Percentiles rank a stretch among this genome's conserved stretches.
Evolutionary conservation across 2,113 vertebrate species (phyloP).

Genomic region (Microtus ochrogaster): DNA sequence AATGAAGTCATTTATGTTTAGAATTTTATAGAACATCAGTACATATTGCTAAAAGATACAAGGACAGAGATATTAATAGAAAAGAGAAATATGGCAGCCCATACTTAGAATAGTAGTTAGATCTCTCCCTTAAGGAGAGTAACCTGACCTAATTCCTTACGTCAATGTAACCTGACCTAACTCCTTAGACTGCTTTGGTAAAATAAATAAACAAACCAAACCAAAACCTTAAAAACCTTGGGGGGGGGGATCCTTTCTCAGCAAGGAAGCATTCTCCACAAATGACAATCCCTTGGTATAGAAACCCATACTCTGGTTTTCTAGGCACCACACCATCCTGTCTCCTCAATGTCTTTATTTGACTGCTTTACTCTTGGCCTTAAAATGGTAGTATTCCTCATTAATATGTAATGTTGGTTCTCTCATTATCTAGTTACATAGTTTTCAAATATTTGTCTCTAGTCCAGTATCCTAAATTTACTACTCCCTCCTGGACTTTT

Average conservation of each 20-base stretch:
- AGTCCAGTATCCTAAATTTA: slow-evolving; percentile 28
- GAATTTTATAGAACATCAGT: slow-evolving; percentile 21
- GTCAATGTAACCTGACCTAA: slow-evolving; percentile 13
- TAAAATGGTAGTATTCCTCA: not conserved
- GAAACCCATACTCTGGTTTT: slow-evolving; percentile 37
- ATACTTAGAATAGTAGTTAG: slow-evolving; percentile 29
- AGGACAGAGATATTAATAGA: slow-evolving; percentile 38
- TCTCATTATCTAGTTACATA: not conserved
- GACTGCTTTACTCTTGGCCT: slow-evolving; percentile 19
- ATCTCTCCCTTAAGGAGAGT: not conserved
- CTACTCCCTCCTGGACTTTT: slow-evolving; percentile 17
- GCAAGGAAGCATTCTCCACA: not conserved
- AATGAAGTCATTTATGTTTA: slow-evolving; percentile 46
- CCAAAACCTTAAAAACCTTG: slow-evolving; percentile 17
- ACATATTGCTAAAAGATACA: slow-evolving; percentile 26
- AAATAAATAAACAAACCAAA: not conserved
- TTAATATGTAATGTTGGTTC: not conserved
- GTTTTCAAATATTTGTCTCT: slow-evolving; percentile 15
- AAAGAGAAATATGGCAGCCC: slow-evolving; percentile 16
- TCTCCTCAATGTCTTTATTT: not conserved
- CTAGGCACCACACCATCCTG: not conserved
- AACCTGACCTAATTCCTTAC: slow-evolving; percentile 13
- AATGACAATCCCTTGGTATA: not conserved
- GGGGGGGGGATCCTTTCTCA: not conserved
- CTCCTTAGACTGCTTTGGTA: not conserved